Evolutionary conservation across 92 coral and sea anemone species (phyloP), one percentile per base, ranked within the genome.

Genomic region (Siderastrea radians): DNA sequence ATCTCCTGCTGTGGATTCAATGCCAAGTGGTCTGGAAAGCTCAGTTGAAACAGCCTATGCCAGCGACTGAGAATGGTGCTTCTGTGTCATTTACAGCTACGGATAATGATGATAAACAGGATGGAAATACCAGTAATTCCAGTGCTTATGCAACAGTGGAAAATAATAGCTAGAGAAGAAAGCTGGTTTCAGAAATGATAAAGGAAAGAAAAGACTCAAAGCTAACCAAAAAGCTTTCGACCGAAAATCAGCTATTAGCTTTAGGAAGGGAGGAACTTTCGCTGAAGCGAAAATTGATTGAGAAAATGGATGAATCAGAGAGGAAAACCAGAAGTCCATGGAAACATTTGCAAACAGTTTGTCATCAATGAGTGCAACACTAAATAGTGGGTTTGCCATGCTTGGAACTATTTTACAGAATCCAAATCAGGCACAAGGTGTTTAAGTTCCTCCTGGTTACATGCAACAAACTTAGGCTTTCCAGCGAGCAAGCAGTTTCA

Each of bases 201-300:
- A 49, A 49, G 7, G 50, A 74, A 74, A 50, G 79, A 49, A n/a
- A n/a, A n/a, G 79, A 74, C 15, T 49, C 79, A 7, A 74, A 49
- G 61, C 61, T 45, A 7, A 74, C 79, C 17, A 74, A 74, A 74
- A 74, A 7, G 79, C 58, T 74, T 49, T 74, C 60, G 55, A 74
- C 17, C 17, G 55, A 74, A 44, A 74, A 74, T 38, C 58, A 74
- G 55, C 11, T 74, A 53, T 15, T 74, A 74, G 57, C 79, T 38
- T 55, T 74, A 16, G 79, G 79, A 74, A 74, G 45, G 61, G 79
- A 74, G 79, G 79, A 50, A 74, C 79, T 74, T 49, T 74, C 44
- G 12, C 38, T 49, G 77, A 72, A 72, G 58, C 19, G 79, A 74
- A 74, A 74, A 16, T 15, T 68, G 52, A 45, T 74, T 26, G 16